Conservation (phyloP, 2,797 vertebrate species). For the Enteromius viviparus region DNA sequence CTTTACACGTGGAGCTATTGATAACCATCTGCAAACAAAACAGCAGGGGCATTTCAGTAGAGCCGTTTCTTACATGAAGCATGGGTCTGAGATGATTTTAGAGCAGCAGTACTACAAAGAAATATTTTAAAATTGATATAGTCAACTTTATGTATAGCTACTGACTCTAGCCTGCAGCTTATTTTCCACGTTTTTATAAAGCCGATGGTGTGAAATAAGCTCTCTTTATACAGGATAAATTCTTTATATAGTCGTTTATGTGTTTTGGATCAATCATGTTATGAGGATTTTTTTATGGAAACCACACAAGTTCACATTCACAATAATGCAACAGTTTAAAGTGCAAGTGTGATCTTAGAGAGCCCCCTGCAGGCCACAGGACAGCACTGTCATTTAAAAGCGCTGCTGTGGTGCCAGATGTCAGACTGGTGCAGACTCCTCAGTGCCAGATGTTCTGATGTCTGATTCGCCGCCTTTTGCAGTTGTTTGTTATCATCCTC, state of each 20-base stretch:
- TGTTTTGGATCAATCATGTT: constrained; percentile 18
- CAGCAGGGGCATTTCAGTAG: constrained; percentile 24
- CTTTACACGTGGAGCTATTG: constrained; percentile 27
- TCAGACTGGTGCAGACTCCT: constrained; percentile 33
- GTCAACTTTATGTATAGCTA: neutral
- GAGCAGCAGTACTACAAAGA: neutral
- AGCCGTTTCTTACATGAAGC: constrained; percentile 46
- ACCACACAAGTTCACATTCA: neutral
- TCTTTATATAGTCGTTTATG: neutral
- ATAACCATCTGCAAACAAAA: constrained; percentile 52
- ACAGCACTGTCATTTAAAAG: neutral
- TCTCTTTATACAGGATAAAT: neutral
- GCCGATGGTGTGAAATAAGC: constrained; percentile 3
- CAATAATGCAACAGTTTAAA: neutral
- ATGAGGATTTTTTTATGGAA: neutral
- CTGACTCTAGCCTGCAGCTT: constrained; percentile 13
- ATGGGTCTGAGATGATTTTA: neutral
- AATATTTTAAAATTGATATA: constrained; percentile 7
- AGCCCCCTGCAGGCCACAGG: constrained; percentile 50
- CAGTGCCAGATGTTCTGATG: constrained; percentile 37
- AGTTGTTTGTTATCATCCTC: constrained; percentile 37
- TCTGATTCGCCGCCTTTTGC: constrained; percentile 43
- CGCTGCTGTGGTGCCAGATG: constrained; percentile 42
- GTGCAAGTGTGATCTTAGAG: constrained; percentile 28
- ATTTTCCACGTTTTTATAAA: neutral